A percentile compares a stretch with the other conserved stretches of the same genome.
Conservation (phyloP, 2,797 vertebrate genomes). For the Amblyraja radiata region DNA sequence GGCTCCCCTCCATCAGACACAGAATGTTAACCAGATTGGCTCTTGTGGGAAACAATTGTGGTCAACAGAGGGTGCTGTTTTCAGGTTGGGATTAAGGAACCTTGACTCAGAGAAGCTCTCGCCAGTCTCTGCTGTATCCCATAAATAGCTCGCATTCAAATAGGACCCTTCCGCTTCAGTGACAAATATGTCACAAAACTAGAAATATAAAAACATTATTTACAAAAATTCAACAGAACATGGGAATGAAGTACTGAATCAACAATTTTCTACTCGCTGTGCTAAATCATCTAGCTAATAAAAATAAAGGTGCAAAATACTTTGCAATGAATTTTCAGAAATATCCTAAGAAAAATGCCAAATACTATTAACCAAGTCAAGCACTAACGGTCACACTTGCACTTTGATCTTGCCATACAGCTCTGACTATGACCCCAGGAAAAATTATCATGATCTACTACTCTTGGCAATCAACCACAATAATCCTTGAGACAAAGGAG, state of each 20-base stretch:
- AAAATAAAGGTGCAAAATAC: not conserved
- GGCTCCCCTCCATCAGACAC: not conserved
- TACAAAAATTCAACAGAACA: not conserved
- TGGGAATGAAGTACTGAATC: not conserved
- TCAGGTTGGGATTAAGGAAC: not conserved
- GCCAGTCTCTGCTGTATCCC: not conserved
- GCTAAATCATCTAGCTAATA: not conserved
- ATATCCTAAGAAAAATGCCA: not conserved
- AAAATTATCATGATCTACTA: not conserved
- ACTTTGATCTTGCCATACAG: not conserved
- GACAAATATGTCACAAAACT: not conserved
- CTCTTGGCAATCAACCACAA: not conserved
- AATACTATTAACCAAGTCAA: too few relatives aligned
- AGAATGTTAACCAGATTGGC: not conserved
- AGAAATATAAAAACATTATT: not conserved
- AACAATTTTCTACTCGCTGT: not conserved
- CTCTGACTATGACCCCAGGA: not conserved
- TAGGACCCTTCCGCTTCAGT: not conserved
- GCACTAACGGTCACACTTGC: not conserved
- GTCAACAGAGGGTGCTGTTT: conserved; percentile 24
- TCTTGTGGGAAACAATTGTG: not conserved
- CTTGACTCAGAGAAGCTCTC: not conserved
- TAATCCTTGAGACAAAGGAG: too few relatives aligned
- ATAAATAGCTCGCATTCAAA: not conserved
- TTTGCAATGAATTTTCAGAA: not conserved